Percentiles rank a stretch among this genome's conserved stretches.
Evolutionary conservation across 2,797 vertebrate species (phyloP).

Genomic region (Cryptoprocta ferox): DNA sequence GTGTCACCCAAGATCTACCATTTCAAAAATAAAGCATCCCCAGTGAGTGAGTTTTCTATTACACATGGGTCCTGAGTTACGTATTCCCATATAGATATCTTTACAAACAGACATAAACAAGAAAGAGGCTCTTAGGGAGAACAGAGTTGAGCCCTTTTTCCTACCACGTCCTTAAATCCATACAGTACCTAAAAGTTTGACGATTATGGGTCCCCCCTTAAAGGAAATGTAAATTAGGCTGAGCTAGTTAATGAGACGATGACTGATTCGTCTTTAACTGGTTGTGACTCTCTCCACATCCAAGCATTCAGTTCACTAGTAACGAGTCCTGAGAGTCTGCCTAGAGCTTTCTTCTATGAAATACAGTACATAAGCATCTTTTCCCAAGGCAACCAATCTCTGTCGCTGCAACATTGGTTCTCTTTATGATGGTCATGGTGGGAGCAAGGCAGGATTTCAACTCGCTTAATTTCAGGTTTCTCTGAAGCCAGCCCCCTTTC

Average conservation of each 20-base stretch:
- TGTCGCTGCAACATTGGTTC: background rate
- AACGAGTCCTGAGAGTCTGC: background rate
- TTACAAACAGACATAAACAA: background rate
- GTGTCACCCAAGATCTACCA: background rate
- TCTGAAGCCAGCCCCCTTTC: background rate
- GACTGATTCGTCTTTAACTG: slow-evolving; percentile 1
- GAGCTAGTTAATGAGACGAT: background rate
- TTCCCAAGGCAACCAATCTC: background rate
- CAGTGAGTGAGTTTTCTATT: background rate
- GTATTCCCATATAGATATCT: background rate
- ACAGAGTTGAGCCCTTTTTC: background rate
- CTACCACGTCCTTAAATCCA: background rate
- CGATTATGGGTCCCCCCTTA: background rate
- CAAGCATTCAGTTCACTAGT: background rate
- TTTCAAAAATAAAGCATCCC: slow-evolving; percentile 8
- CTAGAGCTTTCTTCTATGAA: background rate
- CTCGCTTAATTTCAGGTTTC: background rate
- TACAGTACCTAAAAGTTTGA: background rate
- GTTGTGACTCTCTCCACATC: background rate
- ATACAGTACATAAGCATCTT: background rate
- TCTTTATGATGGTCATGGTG: background rate
- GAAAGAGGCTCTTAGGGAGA: background rate
- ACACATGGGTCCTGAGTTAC: background rate
- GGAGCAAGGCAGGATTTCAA: background rate
- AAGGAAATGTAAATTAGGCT: slow-evolving; percentile 33